A percentile compares a stretch with the other conserved stretches of the same genome.
Conservation (phyloP, 2,888 invertebrate species). For the Drosophila ezoana region DNA sequence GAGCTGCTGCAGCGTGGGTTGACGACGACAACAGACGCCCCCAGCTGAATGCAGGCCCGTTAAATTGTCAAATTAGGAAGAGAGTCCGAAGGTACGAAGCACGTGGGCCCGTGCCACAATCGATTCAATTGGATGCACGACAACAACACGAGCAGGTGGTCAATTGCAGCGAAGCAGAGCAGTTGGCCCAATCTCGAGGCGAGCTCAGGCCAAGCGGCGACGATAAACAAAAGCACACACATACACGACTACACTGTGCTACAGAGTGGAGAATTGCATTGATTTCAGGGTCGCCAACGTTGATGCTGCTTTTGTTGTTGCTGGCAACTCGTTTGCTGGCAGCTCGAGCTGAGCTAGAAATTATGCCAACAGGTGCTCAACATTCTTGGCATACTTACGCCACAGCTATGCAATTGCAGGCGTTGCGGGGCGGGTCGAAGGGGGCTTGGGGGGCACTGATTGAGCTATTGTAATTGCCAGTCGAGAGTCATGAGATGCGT, state of each 20-base stretch:
- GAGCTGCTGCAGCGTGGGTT: slow-evolving; percentile 36
- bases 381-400: slow-evolving; percentile 75
- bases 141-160: slow-evolving; percentile 46
- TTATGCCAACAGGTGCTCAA: slow-evolving; percentile 74
- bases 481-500: slow-evolving; percentile 24
- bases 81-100: slow-evolving; percentile 5
- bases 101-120: slow-evolving; percentile 36
- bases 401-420: slow-evolving; percentile 39
- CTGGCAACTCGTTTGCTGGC: slow-evolving; percentile 51
- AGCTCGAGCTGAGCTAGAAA: slow-evolving; percentile 42
- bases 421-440: background rate
- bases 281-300: slow-evolving; percentile 69
- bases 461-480: slow-evolving; percentile 67
- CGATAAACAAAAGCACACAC: slow-evolving; percentile 29
- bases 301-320: slow-evolving; percentile 3
- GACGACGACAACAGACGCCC: slow-evolving; percentile 29
- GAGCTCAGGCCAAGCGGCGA: slow-evolving; percentile 21
- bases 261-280: slow-evolving; percentile 42
- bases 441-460: slow-evolving; percentile 34
- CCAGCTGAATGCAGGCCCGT: slow-evolving; percentile 36
- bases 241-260: slow-evolving; percentile 2
- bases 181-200: slow-evolving; percentile 24
- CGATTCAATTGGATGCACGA: slow-evolving; percentile 33
- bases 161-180: slow-evolving; percentile 32
- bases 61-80: slow-evolving; percentile 70